Conservation (phyloP, 2,797 vertebrate genomes). For the Phalanger gymnotis region DNA sequence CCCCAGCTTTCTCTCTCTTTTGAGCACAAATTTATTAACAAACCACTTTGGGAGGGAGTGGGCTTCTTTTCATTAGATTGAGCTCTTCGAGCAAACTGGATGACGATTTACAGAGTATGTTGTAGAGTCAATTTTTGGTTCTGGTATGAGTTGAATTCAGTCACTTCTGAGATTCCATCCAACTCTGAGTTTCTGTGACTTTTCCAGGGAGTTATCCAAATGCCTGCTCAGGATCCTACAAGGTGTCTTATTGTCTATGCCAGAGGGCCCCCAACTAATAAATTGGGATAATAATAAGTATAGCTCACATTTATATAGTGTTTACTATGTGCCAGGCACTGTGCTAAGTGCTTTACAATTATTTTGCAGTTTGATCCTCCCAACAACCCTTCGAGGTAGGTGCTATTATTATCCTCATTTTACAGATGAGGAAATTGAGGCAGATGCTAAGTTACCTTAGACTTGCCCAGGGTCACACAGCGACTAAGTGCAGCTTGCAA, state of each 20-base stretch:
- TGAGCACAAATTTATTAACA: neutral
- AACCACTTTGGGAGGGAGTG: neutral
- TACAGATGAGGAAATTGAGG: neutral
- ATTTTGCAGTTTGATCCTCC: neutral
- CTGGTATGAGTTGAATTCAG: neutral
- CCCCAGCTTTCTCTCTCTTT: fast-evolving
- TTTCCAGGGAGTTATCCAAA: neutral
- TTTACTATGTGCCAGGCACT: neutral
- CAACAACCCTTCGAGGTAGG: neutral
- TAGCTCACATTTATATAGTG: neutral
- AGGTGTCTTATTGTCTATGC: neutral
- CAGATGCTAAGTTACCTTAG: neutral
- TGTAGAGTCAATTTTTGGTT: neutral
- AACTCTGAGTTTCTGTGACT: neutral
- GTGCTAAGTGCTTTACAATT: neutral
- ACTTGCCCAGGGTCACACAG: neutral
- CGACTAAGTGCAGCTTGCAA: neutral
- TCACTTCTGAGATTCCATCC: neutral
- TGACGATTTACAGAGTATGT: neutral
- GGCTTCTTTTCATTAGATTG: neutral
- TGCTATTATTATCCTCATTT: neutral
- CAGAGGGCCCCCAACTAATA: neutral
- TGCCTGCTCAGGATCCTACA: neutral
- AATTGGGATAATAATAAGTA: neutral
- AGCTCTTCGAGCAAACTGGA: neutral